Evolutionary conservation across 2,113 vertebrate genomes (phyloP).

Genomic region (Plestiodon gilberti): DNA sequence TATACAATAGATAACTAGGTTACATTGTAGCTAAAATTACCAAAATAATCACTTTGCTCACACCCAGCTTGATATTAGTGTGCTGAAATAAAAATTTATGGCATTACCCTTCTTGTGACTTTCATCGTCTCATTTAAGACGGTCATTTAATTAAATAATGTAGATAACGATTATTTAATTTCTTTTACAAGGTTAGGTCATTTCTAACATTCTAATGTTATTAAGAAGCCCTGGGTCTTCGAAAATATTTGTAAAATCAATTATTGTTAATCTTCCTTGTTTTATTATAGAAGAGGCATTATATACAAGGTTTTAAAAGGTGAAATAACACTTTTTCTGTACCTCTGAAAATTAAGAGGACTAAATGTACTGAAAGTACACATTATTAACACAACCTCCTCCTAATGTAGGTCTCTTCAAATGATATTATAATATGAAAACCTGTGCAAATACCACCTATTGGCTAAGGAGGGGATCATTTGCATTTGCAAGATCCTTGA

Average conservation of each 20-base stretch:
- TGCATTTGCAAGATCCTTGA: slow-evolving; percentile 60
- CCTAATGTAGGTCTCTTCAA: slow-evolving; percentile 51
- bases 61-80: slow-evolving; percentile 14
- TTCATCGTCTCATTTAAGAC: slow-evolving; percentile 31
- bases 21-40: neutral
- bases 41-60: neutral
- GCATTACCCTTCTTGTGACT: slow-evolving; percentile 12
- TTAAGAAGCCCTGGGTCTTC: slow-evolving; percentile 60
- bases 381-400: slow-evolving; percentile 43
- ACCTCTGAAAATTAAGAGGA: slow-evolving; percentile 58
- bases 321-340: slow-evolving; percentile 61
- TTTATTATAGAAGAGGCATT: slow-evolving; percentile 54
- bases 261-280: slow-evolving; percentile 62
- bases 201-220: slow-evolving; percentile 60
- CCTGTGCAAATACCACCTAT: slow-evolving; percentile 50
- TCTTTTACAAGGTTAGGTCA: slow-evolving; percentile 58
- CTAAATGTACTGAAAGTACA: slow-evolving; percentile 50
- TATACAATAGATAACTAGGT: neutral
- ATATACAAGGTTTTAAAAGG: slow-evolving; percentile 54
- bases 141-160: slow-evolving; percentile 62
- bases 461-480: slow-evolving; percentile 40
- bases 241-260: slow-evolving; percentile 49
- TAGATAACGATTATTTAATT: slow-evolving; percentile 64
- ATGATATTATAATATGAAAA: slow-evolving; percentile 49
- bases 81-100: slow-evolving; percentile 22